A percentile compares a stretch with the other conserved stretches of the same genome.
These are phyloP conservation scores for Heterotis niloticus DNA, from an alignment of 2,113 vertebrate species.

Conservation along the genomic window DNA sequence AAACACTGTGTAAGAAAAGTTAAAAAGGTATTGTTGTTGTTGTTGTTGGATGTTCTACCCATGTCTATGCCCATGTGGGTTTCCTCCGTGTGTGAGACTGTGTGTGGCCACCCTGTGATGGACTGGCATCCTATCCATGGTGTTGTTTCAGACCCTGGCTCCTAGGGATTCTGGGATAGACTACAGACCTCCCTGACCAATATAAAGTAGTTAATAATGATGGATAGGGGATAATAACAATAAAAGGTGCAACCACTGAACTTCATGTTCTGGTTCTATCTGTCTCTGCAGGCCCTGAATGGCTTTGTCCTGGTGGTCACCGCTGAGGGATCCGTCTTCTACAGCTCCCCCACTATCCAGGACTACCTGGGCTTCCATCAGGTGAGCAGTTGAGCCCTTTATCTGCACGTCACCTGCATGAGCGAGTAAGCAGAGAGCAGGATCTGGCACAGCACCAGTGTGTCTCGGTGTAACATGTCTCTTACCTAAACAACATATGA, in stretches of 20 bases:
- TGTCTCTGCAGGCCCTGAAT: slow-evolving; percentile 40
- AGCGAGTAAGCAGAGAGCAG: neutral
- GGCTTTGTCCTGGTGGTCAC: slow-evolving; percentile 48
- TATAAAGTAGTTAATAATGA: no score
- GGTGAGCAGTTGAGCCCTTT: slow-evolving; percentile 12
- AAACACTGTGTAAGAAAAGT: no score
- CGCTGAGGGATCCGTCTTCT: slow-evolving; percentile 45
- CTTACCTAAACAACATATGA: neutral
- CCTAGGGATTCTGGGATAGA: no score
- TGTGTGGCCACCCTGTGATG: no score
- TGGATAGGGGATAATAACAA: no score
- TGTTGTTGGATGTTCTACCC: no score
- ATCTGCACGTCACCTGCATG: neutral
- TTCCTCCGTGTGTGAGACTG: no score
- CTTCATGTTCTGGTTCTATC: neutral
- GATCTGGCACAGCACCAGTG: neutral
- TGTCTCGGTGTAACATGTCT: neutral
- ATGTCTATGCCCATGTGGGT: no score
- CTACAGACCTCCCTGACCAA: no score
- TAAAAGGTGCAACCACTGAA: neutral
- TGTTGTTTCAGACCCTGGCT: no score
- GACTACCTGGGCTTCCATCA: slow-evolving; percentile 52
- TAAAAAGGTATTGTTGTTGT: no score
- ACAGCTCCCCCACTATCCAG: slow-evolving; percentile 44
- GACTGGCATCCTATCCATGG: no score